Evolutionary conservation across 2,888 invertebrate species (phyloP).

Genomic region (Mantis religiosa): DNA sequence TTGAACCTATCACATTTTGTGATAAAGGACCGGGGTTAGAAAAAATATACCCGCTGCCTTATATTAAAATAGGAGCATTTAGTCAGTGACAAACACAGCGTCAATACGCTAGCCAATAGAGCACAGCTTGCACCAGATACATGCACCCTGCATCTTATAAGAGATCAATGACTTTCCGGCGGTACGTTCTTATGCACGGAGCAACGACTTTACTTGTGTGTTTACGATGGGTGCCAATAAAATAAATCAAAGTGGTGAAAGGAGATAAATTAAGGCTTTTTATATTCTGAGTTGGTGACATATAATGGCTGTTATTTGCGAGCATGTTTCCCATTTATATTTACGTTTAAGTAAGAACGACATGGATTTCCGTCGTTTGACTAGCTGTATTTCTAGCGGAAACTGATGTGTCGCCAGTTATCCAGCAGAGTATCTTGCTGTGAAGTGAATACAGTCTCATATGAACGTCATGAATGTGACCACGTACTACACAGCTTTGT

Average conservation of each 20-base stretch:
- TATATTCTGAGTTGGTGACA: background rate
- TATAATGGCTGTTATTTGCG: conserved; percentile 6
- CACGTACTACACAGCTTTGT: no score
- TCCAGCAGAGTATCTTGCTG: background rate
- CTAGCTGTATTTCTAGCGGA: background rate
- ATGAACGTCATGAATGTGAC: background rate
- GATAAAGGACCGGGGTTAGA: no score
- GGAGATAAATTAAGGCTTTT: background rate
- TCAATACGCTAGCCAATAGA: background rate
- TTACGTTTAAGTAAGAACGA: background rate
- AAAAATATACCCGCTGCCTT: no score
- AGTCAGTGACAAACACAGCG: background rate
- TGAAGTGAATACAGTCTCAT: background rate
- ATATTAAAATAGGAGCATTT: no score
- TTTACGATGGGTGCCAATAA: background rate
- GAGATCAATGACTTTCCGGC: background rate
- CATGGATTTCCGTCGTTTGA: background rate
- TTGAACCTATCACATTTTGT: no score
- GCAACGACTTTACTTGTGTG: background rate
- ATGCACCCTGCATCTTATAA: background rate
- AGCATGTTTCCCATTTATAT: background rate
- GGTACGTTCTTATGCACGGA: background rate
- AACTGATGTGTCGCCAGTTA: background rate
- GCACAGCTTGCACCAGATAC: background rate
- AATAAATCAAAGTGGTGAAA: background rate